Evolutionary conservation across 2,888 invertebrate genomes (phyloP), one percentile per base, ranked within the genome.

Genomic region (Candidula unifasciata): DNA sequence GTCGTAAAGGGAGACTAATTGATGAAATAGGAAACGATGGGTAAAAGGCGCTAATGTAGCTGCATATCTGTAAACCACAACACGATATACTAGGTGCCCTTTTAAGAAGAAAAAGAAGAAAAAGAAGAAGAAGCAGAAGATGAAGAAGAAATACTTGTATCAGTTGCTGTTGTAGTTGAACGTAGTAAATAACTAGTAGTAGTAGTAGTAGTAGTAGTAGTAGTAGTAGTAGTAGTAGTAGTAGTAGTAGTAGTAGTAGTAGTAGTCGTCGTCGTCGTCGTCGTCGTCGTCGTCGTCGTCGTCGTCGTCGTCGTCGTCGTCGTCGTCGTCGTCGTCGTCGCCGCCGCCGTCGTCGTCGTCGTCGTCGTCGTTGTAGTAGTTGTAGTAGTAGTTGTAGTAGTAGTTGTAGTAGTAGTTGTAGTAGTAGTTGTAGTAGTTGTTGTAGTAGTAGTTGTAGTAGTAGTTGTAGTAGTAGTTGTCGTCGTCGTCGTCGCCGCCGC

Each of bases 401-500:
- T 44, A 44, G 44, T 44, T 10, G 44, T 44, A 44, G 44, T 44
- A 44, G 44, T 44, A 44, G 6, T 44, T 44, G 44, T 44, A 13
- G 6, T 44, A 44, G 13, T 44, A 1, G 0, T 44, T 6, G 44
- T 37, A 76, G 76, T 76, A 37, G 35, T 76, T 21, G 76, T 52
- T 3, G 76, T 76, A 76, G 76, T 76, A 76, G 76, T 76, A 76
- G 76, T 76, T 44, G 76, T 44, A 76, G 76, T 44, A 76, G 76
- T 76, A 76, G 76, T 76, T 44, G 76, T 76, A 76, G 76, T 76
- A 76, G 76, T 76, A 76, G 76, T 76, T 44, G 76, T 76, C 37
- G 76, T 76, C 37, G 76, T 76, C 37, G 76, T 76, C 37, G 76
- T 76, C 37, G 76, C 44, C 37, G 76, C 44, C 37, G 76, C 44